Conservation (phyloP, 2,113 vertebrate genomes). For the Megaptera novaeangliae region DNA sequence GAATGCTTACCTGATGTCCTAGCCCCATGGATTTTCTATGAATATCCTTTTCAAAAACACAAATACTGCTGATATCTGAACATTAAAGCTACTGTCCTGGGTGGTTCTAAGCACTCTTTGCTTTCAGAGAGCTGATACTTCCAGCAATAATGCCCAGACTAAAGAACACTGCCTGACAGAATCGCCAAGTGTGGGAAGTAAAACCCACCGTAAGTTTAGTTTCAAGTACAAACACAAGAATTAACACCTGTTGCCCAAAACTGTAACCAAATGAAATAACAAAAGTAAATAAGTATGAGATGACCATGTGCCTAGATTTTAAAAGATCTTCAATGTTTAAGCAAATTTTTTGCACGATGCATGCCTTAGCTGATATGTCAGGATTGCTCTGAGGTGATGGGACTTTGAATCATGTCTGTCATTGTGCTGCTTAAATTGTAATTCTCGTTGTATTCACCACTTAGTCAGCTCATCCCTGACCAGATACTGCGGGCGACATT, state of each 20-base stretch:
- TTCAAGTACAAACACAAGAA: background rate
- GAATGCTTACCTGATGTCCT: background rate
- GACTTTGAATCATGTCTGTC: background rate
- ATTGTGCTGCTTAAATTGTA: background rate
- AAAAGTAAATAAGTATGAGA: background rate
- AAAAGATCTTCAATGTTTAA: background rate
- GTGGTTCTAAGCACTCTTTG: background rate
- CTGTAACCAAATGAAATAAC: background rate
- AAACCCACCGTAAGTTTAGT: background rate
- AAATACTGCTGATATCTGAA: background rate
- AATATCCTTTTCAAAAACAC: slow-evolving; percentile 2
- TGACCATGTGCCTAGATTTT: background rate
- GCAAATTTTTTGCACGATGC: slow-evolving; percentile 53
- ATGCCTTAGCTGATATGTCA: background rate
- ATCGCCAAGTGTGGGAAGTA: background rate
- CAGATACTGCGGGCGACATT: slow-evolving; percentile 25
- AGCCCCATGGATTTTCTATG: background rate
- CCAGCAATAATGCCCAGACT: background rate
- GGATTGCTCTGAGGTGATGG: background rate
- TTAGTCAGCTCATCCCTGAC: slow-evolving; percentile 69
- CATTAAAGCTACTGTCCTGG: background rate
- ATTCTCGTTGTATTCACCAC: slow-evolving; percentile 47
- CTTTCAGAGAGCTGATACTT: background rate
- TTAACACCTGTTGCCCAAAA: background rate
- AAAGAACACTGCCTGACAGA: background rate